These are phyloP conservation scores for Sphaerodactylus townsendi DNA, from an alignment of 2,113 vertebrate genomes.

Conservation along the genomic window DNA sequence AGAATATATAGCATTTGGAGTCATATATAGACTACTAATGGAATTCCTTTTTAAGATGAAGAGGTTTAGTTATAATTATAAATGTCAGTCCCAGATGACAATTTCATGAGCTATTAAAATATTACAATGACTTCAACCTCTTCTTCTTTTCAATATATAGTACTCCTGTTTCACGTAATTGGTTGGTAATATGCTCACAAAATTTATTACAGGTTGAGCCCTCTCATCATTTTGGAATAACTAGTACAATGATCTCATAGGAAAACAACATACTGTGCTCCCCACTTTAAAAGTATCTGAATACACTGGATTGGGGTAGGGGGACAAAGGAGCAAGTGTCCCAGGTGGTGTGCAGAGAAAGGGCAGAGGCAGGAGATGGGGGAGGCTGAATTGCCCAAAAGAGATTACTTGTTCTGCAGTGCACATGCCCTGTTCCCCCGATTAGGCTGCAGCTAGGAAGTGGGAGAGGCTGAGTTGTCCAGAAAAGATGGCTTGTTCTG, in stretches of 20 bases:
- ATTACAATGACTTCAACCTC: neutral
- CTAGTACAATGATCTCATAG: neutral
- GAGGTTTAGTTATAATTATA: neutral
- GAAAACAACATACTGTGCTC: neutral
- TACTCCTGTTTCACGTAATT: neutral
- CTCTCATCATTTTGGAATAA: neutral
- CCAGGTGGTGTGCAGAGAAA: no score
- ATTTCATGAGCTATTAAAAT: constrained; percentile 1
- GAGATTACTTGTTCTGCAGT: no score
- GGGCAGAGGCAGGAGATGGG: no score
- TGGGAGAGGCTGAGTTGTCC: no score
- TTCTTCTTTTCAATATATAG: neutral
- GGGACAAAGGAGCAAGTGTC: no score
- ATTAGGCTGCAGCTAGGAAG: no score
- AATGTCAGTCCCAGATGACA: neutral
- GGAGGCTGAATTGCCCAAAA: no score
- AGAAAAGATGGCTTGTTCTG: no score
- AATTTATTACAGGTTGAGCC: constrained; percentile 2
- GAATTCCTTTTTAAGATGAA: neutral
- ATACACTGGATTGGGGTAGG: neutral
- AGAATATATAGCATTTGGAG: neutral
- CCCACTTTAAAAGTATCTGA: neutral
- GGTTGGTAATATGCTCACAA: neutral
- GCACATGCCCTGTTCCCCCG: no score
- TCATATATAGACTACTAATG: neutral